These are phyloP conservation scores for Drusus annulatus DNA, from an alignment of 1,140 invertebrate species.

Conservation along the genomic window DNA sequence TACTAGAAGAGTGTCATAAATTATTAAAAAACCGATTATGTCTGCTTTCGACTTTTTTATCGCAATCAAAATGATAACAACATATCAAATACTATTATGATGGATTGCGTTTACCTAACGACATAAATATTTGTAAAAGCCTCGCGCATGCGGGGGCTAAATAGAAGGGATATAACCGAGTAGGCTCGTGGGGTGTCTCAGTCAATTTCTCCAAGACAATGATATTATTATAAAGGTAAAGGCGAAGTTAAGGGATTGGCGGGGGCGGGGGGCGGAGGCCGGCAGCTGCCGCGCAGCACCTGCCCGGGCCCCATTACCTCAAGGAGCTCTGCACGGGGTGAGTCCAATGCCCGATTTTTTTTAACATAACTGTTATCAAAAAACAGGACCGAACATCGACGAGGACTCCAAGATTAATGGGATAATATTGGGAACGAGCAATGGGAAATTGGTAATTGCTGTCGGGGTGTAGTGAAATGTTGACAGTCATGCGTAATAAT, in stretches of 20 bases:
- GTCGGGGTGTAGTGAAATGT: background rate
- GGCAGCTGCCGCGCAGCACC: conserved; percentile 48
- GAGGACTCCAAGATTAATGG: background rate
- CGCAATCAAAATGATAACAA: no score
- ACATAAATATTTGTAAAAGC: background rate
- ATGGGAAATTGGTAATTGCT: background rate
- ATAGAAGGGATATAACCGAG: background rate
- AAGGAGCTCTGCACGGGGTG: conserved; percentile 23
- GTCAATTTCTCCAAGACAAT: conserved; percentile 39
- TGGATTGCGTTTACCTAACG: no score
- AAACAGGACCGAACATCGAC: conserved; percentile 18
- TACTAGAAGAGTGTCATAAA: no score
- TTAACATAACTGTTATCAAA: conserved; percentile 23
- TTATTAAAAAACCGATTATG: no score
- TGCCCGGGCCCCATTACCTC: conserved; percentile 25
- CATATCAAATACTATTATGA: no score
- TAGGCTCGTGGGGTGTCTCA: conserved; percentile 14
- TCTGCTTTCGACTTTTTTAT: no score
- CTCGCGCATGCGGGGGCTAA: background rate
- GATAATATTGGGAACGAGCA: background rate
- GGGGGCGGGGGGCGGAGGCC: background rate
- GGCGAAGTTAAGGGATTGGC: background rate
- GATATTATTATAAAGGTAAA: conserved; percentile 20
- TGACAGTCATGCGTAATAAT: no score
- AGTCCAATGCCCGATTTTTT: conserved; percentile 11